These are phyloP conservation scores for Dromococcyx pavoninus DNA, from an alignment of 2,797 vertebrate genomes.

Conservation along the genomic window DNA sequence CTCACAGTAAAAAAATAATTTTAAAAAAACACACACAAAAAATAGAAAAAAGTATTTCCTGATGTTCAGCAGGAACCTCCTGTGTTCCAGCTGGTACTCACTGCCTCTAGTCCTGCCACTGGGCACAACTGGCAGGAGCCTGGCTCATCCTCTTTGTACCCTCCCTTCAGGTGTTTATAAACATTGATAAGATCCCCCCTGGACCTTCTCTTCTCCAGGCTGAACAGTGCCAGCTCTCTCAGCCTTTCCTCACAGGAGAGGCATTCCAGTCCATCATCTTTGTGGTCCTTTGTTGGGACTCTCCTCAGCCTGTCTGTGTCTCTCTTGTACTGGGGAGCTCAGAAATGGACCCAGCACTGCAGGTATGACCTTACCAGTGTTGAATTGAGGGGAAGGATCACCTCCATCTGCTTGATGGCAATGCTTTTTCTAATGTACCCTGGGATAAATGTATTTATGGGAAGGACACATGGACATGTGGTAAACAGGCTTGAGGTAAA, in stretches of 20 bases:
- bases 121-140: background rate
- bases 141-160: background rate
- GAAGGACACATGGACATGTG: background rate
- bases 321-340: background rate
- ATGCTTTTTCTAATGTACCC: background rate
- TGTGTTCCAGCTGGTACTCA: background rate
- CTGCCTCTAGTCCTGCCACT: background rate
- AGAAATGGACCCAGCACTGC: background rate
- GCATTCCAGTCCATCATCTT: background rate
- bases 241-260: background rate
- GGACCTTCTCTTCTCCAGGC: background rate
- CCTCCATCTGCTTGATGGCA: background rate
- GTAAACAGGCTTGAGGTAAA: background rate
- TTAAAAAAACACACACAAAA: no score
- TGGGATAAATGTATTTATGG: background rate
- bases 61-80: no score
- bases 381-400: background rate
- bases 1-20: background rate
- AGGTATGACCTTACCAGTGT: background rate
- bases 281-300: background rate
- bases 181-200: accelerated
- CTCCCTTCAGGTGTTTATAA: background rate
- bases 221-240: background rate
- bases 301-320: background rate
- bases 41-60: background rate